These are phyloP conservation scores for Eubasilissa splendida DNA, from an alignment of 2,888 invertebrate genomes.

Conservation along the genomic window DNA sequence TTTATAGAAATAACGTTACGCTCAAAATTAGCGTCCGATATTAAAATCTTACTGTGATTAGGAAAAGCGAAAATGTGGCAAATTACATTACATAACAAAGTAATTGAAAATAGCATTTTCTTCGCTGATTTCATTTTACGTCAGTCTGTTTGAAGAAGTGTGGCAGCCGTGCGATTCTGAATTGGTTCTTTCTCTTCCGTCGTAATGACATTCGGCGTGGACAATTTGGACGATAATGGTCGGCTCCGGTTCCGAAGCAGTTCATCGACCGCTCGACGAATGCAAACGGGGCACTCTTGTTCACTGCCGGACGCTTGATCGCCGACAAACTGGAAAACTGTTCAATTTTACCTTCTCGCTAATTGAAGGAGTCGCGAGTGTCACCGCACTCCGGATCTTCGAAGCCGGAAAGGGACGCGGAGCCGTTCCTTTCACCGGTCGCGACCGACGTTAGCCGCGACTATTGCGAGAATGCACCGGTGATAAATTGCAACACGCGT, in stretches of 20 bases:
- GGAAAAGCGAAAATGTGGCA: too few relatives aligned
- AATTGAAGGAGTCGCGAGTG: background rate
- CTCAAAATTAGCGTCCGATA: too few relatives aligned
- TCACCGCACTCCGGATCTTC: slow-evolving; percentile 8
- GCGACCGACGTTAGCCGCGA: slow-evolving; percentile 18
- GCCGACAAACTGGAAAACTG: slow-evolving; percentile 12
- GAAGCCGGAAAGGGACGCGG: slow-evolving; percentile 4
- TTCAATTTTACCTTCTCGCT: background rate
- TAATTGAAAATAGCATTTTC: too few relatives aligned
- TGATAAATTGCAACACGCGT: background rate
- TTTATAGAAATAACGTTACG: too few relatives aligned
- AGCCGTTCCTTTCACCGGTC: slow-evolving; percentile 35
- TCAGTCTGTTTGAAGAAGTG: background rate
- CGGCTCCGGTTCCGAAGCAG: background rate
- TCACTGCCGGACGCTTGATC: background rate
- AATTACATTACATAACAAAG: too few relatives aligned
- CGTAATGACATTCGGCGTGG: slow-evolving; percentile 13
- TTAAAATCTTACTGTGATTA: too few relatives aligned
- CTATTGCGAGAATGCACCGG: slow-evolving; percentile 25
- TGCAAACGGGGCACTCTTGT: background rate
- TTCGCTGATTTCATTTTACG: too few relatives aligned
- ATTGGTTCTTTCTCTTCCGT: background rate
- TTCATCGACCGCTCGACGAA: slow-evolving; percentile 19
- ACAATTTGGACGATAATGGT: background rate
- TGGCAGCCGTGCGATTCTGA: background rate